Percentiles rank a stretch among this genome's conserved stretches.
Conservation (phyloP, 2,888 invertebrate species). For the Trachelus troglodyta region DNA sequence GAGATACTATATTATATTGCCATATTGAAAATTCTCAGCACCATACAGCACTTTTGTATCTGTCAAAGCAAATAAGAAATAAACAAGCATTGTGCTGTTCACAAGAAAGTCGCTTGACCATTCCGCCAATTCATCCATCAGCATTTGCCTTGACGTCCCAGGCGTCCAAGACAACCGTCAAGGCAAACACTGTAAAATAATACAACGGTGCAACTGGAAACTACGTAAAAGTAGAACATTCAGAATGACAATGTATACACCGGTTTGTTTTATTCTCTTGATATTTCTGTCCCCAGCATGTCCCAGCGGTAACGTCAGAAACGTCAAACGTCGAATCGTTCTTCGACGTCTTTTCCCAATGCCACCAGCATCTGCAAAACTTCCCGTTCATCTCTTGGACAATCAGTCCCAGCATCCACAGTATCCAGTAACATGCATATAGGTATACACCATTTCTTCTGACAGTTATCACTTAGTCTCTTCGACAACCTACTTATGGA, state of each 20-base stretch:
- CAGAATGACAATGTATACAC: background rate
- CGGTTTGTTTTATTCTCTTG: too few species aligned
- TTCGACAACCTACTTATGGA: background rate
- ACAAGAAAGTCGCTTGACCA: background rate
- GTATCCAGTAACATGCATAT: background rate
- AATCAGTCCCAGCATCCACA: background rate
- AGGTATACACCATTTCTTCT: background rate
- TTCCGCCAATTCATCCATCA: background rate
- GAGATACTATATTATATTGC: background rate
- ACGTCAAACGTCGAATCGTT: constrained; percentile 18
- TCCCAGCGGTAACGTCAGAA: background rate
- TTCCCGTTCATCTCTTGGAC: background rate
- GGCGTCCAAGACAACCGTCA: background rate
- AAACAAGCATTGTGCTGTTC: background rate
- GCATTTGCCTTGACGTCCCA: background rate
- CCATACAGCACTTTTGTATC: background rate
- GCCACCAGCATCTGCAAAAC: constrained; percentile 12
- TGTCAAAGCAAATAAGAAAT: background rate
- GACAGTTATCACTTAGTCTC: background rate
- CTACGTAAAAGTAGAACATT: background rate
- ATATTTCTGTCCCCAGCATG: background rate
- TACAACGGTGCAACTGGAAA: background rate
- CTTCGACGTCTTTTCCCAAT: constrained; percentile 15
- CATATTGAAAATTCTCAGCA: background rate
- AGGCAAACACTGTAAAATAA: background rate